Evolutionary conservation across 2,797 vertebrate genomes (phyloP), one percentile per base, ranked within the genome.

Genomic region (Argentina silus): DNA sequence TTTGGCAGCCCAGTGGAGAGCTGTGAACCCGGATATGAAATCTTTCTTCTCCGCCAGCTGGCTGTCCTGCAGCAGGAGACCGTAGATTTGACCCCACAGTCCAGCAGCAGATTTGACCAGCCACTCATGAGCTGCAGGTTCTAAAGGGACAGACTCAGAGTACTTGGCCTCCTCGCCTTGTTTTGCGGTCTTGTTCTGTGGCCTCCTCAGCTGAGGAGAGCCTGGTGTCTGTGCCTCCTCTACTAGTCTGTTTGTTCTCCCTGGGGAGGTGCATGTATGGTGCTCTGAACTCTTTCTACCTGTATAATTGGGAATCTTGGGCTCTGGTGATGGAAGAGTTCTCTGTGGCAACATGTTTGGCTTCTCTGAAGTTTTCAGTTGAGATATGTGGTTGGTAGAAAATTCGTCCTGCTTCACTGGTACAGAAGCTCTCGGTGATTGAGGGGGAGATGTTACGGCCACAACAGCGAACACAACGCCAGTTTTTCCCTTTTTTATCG

Each of bases 1-100:
- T 85, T 99, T 99, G 43, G 97, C 96, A 0, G 97, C 97, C 98
- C 98, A 99, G 82, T 99, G 98, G 51, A 99, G 89, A 0, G 95
- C 96, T 0, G 97, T 98, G 93, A 97, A 98, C 0, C 98, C 97
- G 0, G 95, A 97, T 83, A 97, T 95, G 91, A 99, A 98, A 85
- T 96, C 96, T 72, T 90, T 93, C 75, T 91, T 97, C 64, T 90
- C 91, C 0, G 92, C 96, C 78, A 99, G 81, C 45, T 90, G 91
- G 3, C 86, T 48, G 9, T 98, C 95, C 3, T 88, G 86, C 85
- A 96, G 86, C 65, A 99, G 88, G 74, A 98, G 82, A 60, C 92
- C 93, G 0, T 94, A 90, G 23, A 98, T 88, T 43, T 95, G 96
- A 0, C 91, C 93, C 98, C 97, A 98, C 76, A 91, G 92, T 42